These are phyloP conservation scores for Ophioninae sp. DNA, from an alignment of 2,888 invertebrate species.

Conservation along the genomic window DNA sequence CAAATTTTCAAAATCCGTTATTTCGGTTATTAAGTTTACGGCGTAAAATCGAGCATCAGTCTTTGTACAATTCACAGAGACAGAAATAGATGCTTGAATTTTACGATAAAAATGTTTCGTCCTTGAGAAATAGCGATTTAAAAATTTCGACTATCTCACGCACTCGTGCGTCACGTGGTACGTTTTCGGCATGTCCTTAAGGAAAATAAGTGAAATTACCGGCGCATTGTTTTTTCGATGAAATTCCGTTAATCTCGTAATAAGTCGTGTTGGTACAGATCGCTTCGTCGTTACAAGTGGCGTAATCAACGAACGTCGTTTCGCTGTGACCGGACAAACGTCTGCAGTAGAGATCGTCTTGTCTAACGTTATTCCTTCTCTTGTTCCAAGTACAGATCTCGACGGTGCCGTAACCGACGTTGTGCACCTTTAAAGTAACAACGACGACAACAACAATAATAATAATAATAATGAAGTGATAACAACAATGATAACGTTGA, in stretches of 20 bases:
- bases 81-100: too few relatives aligned
- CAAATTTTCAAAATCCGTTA: too few relatives aligned
- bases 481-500: slow-evolving; percentile 12
- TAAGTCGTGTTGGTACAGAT: slow-evolving; percentile 67
- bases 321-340: slow-evolving; percentile 69
- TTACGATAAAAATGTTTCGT: too few relatives aligned
- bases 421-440: slow-evolving; percentile 65
- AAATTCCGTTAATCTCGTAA: slow-evolving; percentile 69
- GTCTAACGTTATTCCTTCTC: slow-evolving; percentile 43
- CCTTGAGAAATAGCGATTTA: too few relatives aligned
- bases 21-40: too few relatives aligned
- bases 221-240: slow-evolving; percentile 83
- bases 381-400: slow-evolving; percentile 72
- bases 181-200: too few relatives aligned
- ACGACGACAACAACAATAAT: not conserved
- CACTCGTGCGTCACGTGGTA: too few relatives aligned
- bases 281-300: slow-evolving; percentile 59
- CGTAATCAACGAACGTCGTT: slow-evolving; percentile 65
- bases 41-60: too few relatives aligned
- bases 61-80: too few relatives aligned
- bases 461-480: not conserved
- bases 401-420: slow-evolving; percentile 72
- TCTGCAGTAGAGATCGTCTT: slow-evolving; percentile 63
- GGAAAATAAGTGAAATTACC: slow-evolving; percentile 79
- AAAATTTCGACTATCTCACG: too few relatives aligned